Conservation (phyloP, 1,140 invertebrate genomes). For the Lordiphosa clarofinis region DNA sequence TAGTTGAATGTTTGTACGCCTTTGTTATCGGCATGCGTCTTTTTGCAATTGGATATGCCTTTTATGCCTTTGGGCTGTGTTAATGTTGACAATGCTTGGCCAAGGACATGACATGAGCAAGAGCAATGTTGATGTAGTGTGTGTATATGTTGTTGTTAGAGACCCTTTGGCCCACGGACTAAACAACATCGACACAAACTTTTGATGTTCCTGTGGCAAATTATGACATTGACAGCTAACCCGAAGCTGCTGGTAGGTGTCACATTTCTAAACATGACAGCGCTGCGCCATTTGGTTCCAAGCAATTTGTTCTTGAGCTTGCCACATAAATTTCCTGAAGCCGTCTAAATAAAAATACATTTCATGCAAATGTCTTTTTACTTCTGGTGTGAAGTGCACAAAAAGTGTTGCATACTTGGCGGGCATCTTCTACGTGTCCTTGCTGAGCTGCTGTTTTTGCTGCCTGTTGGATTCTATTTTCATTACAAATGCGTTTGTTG, state of each 20-base stretch:
- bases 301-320: conserved; percentile 53
- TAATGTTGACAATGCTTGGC: conserved; percentile 72
- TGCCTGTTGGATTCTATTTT: conserved; percentile 67
- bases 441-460: conserved; percentile 20
- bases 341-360: conserved; percentile 37
- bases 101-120: conserved; percentile 65
- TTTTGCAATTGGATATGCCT: conserved; percentile 77
- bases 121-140: conserved; percentile 40
- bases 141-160: conserved; percentile 35
- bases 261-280: conserved; percentile 59
- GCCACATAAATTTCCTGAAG: conserved; percentile 42
- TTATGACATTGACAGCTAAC: conserved; percentile 71
- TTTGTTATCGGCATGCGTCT: conserved; percentile 75
- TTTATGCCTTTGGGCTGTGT: conserved; percentile 67
- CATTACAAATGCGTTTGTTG: conserved; percentile 67
- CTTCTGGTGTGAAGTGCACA: conserved; percentile 27
- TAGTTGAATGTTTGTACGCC: conserved; percentile 69
- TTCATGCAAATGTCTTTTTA: conserved; percentile 20
- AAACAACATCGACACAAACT: conserved; percentile 45
- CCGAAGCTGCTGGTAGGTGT: conserved; percentile 35
- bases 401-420: conserved; percentile 69
- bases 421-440: conserved; percentile 59
- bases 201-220: conserved; percentile 62
- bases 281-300: conserved; percentile 28
- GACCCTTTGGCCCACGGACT: conserved; percentile 34